These are phyloP conservation scores for Cryptocephalus moraei DNA, from an alignment of 2,888 invertebrate species.

Conservation along the genomic window DNA sequence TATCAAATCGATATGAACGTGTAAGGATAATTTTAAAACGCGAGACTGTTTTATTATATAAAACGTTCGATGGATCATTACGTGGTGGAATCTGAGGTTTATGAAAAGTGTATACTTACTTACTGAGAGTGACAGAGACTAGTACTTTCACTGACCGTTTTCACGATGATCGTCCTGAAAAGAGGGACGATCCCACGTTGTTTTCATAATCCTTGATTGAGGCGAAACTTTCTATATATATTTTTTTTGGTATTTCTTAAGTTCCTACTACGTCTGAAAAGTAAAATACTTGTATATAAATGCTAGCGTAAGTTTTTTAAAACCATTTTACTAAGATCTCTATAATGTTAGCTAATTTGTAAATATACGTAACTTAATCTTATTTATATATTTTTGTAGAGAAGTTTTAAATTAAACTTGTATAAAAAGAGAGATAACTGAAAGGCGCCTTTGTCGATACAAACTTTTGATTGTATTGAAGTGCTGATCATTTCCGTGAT, in stretches of 20 bases:
- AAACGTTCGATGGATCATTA: conserved; percentile 3
- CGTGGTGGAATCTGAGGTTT: conserved; percentile 6
- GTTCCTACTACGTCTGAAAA: conserved; percentile 6
- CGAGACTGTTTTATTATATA: no score
- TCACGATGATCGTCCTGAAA: background rate
- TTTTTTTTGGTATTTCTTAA: conserved; percentile 12
- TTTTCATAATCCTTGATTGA: no score
- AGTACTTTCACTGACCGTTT: conserved; percentile 9
- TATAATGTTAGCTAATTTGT: conserved; percentile 24
- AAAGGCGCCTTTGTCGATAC: no score
- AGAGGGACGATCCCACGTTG: no score
- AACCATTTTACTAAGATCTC: conserved; percentile 13
- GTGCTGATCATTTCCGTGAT: no score
- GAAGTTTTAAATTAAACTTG: conserved; percentile 5
- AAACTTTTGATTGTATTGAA: no score
- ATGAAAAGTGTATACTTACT: conserved; percentile 3
- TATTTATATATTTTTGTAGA: conserved; percentile 11
- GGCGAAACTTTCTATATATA: background rate
- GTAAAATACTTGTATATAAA: conserved; percentile 14
- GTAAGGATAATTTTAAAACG: no score
- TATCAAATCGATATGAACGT: no score
- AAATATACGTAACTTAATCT: conserved; percentile 12
- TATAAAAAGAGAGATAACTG: no score
- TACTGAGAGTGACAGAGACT: conserved; percentile 4
- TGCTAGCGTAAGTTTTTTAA: conserved; percentile 5